These are phyloP conservation scores for Yoshiicerus persimilis DNA, from an alignment of 1,140 invertebrate species.

Conservation along the genomic window DNA sequence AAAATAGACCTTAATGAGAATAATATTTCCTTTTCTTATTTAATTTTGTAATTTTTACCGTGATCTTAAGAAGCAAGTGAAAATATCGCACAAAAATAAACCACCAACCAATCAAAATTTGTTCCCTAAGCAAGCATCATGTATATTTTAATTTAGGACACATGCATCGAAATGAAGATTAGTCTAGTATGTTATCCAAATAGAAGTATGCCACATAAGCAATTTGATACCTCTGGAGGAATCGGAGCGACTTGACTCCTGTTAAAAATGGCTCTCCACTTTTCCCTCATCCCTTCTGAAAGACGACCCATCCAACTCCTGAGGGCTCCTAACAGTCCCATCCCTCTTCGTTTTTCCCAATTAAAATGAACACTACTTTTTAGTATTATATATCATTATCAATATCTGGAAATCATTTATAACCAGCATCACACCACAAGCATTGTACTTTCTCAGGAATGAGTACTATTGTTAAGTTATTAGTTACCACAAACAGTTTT, in stretches of 20 bases:
- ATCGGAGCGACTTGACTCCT: background rate
- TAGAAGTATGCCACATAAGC: no score
- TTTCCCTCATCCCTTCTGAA: background rate
- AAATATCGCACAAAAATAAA: background rate
- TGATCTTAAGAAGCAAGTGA: background rate
- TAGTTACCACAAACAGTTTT: no score
- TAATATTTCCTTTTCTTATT: background rate
- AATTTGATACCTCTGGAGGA: background rate
- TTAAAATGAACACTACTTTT: no score
- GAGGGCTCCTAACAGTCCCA: background rate
- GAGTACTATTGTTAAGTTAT: no score
- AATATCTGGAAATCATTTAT: background rate
- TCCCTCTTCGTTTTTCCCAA: background rate
- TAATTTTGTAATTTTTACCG: background rate
- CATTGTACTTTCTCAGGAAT: background rate
- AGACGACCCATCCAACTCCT: background rate
- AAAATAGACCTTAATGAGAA: background rate
- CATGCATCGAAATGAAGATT: no score
- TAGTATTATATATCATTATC: no score
- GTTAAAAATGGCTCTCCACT: background rate
- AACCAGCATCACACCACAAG: background rate
- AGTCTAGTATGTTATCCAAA: no score
- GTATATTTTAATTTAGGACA: no score
- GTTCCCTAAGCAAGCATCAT: background rate
- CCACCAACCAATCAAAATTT: background rate